Percentiles rank a stretch among this genome's conserved stretches.
Conservation (phyloP, 2,888 invertebrate genomes). For the Poecilobothrus nobilitatus region DNA sequence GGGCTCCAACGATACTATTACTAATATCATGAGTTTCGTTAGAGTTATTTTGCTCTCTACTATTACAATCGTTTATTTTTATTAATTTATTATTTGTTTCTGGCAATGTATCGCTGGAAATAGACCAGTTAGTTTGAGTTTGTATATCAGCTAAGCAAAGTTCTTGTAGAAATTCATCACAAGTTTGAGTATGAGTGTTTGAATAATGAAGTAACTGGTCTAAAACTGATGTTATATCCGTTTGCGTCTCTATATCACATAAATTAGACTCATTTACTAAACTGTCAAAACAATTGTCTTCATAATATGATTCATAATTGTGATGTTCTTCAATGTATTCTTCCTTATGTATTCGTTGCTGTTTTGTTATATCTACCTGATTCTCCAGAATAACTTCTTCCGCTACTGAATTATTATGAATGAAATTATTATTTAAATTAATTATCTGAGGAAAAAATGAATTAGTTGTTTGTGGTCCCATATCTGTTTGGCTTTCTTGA, state of each 20-base stretch:
- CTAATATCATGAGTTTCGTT: conserved; percentile 16
- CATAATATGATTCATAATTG: background rate
- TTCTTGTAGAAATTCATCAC: conserved; percentile 49
- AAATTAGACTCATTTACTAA: conserved; percentile 25
- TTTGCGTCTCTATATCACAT: conserved; percentile 55
- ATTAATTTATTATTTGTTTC: background rate
- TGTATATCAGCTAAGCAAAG: conserved; percentile 54
- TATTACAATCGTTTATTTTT: conserved; percentile 3
- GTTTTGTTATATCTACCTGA: background rate
- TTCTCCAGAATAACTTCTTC: background rate
- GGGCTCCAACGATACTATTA: conserved; percentile 27
- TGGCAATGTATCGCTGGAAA: background rate
- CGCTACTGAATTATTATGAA: background rate
- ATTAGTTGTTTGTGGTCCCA: background rate
- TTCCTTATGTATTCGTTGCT: background rate
- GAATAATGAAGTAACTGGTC: conserved; percentile 42
- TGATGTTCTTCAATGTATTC: background rate
- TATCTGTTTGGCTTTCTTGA: conserved; percentile 14
- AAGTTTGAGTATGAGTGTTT: conserved; percentile 47
- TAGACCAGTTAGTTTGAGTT: conserved; percentile 55
- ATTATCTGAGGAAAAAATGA: background rate
- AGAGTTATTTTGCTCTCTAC: conserved; percentile 19
- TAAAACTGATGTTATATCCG: conserved; percentile 39
- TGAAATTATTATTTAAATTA: background rate
- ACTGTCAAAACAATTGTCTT: conserved; percentile 18